phyloP scores from a whole-genome alignment of 2,113 vertebrate species.

The Centropristis striata region DNA sequence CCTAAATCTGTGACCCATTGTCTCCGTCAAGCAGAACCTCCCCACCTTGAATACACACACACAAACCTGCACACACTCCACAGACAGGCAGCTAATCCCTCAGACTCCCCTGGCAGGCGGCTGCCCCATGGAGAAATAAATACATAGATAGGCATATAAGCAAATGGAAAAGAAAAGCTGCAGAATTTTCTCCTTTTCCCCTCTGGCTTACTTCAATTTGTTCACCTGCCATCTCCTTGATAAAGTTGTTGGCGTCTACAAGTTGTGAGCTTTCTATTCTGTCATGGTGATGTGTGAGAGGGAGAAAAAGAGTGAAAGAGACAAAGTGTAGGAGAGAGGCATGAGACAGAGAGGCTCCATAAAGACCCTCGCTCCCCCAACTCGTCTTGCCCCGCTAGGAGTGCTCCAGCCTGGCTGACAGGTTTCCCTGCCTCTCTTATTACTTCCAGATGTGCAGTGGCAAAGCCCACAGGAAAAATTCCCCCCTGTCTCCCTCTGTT shows the following conservation, averaged over 20 bases:
- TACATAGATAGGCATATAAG: slow-evolving; percentile 40
- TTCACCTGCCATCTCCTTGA: slow-evolving; percentile 41
- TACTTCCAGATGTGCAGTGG: slow-evolving; percentile 84
- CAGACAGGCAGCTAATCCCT: slow-evolving; percentile 60
- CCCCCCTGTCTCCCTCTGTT: slow-evolving; percentile 43
- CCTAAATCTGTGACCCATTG: slow-evolving; percentile 46
- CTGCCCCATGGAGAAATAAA: slow-evolving; percentile 57
- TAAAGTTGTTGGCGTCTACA: slow-evolving; percentile 27
- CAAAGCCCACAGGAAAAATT: slow-evolving; percentile 71
- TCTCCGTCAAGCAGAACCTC: slow-evolving; percentile 55
- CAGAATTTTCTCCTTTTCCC: slow-evolving; percentile 33
- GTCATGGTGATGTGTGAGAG: slow-evolving; percentile 19
- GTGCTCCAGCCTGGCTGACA: slow-evolving; percentile 75
- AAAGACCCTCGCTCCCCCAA: slow-evolving; percentile 49
- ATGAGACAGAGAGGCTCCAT: slow-evolving; percentile 65
- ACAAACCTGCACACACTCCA: slow-evolving; percentile 58
- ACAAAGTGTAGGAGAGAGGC: slow-evolving; percentile 28
- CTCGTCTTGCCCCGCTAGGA: slow-evolving; percentile 54
- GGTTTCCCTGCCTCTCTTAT: slow-evolving; percentile 78
- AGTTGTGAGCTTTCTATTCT: slow-evolving; percentile 24
- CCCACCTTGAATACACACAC: slow-evolving; percentile 61
- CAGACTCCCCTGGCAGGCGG: slow-evolving; percentile 39
- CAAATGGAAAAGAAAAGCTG: slow-evolving; percentile 39
- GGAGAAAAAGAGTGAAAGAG: slow-evolving; percentile 14
- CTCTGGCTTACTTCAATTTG: slow-evolving; percentile 37